Evolutionary conservation across 2,888 invertebrate species (phyloP).

Genomic region (Drosophila pseudotakahashii): DNA sequence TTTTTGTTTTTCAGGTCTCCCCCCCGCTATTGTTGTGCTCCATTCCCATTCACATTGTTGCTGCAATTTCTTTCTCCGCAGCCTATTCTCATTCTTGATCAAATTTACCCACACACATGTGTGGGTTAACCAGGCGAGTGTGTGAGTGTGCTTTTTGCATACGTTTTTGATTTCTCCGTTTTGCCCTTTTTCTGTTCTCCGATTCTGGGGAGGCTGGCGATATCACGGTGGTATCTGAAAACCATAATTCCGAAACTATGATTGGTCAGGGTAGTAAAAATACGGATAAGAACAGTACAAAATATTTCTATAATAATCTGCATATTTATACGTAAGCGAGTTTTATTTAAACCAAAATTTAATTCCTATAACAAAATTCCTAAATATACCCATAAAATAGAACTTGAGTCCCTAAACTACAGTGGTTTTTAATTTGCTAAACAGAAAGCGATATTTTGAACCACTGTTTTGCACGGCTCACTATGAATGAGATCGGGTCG

Average conservation of each 20-base stretch:
- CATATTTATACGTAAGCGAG: too few relatives aligned
- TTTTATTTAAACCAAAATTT: too few relatives aligned
- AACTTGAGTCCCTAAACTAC: too few relatives aligned
- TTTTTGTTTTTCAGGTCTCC: constrained; percentile 30
- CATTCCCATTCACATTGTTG: constrained; percentile 74
- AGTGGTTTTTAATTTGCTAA: background rate
- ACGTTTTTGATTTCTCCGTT: constrained; percentile 58
- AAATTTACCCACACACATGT: constrained; percentile 51
- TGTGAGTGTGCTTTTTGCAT: constrained; percentile 60
- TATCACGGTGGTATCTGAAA: constrained; percentile 56
- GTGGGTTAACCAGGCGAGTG: constrained; percentile 9
- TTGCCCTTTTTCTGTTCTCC: constrained; percentile 63
- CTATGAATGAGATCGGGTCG: constrained; percentile 67
- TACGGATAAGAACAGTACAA: background rate
- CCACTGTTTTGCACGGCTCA: constrained; percentile 57
- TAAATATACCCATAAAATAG: too few relatives aligned
- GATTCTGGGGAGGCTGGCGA: constrained; percentile 42
- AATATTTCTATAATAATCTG: background rate
- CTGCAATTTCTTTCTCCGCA: constrained; percentile 68
- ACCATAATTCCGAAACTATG: constrained; percentile 12
- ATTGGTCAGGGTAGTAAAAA: background rate
- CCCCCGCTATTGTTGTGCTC: constrained; percentile 65
- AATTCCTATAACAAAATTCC: too few relatives aligned
- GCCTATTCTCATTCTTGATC: constrained; percentile 70
- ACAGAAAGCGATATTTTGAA: background rate